These are phyloP conservation scores for Drosophila quadrilineata DNA, from an alignment of 1,140 invertebrate species.

Conservation along the genomic window DNA sequence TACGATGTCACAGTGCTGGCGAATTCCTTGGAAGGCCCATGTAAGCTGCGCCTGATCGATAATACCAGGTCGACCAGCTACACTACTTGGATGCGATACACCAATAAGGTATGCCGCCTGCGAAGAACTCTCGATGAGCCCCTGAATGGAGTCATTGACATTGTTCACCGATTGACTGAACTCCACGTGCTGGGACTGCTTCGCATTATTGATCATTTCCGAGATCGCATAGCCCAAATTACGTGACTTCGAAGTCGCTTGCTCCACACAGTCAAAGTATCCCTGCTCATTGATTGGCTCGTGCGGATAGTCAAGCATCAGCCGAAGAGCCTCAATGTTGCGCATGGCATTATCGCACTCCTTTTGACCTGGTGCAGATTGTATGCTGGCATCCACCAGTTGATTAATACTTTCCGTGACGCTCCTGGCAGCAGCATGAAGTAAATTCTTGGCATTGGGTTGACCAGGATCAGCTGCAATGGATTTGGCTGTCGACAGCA, in stretches of 20 bases:
- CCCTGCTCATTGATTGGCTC: slow-evolving; percentile 94
- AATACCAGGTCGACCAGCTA: slow-evolving; percentile 94
- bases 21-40: slow-evolving; percentile 93
- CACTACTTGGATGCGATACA: slow-evolving; percentile 93
- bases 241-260: slow-evolving; percentile 96
- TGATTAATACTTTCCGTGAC: slow-evolving; percentile 97
- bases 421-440: slow-evolving; percentile 91
- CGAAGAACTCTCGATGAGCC: slow-evolving; percentile 95
- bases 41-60: slow-evolving; percentile 96
- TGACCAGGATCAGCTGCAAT: slow-evolving; percentile 93
- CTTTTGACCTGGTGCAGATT: slow-evolving; percentile 94
- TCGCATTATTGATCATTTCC: slow-evolving; percentile 95
- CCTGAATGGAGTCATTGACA: slow-evolving; percentile 94
- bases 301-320: slow-evolving; percentile 91
- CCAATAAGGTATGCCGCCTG: slow-evolving; percentile 96
- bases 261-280: slow-evolving; percentile 97
- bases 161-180: slow-evolving; percentile 93
- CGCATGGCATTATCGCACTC: slow-evolving; percentile 98
- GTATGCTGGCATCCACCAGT: slow-evolving; percentile 91
- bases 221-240: slow-evolving; percentile 94
- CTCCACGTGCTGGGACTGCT: slow-evolving; percentile 92
- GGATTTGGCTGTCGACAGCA: slow-evolving; percentile 93
- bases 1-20: slow-evolving; percentile 91
- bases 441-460: slow-evolving; percentile 94
- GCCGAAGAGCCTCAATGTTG: slow-evolving; percentile 92